Conservation (phyloP, 1,140 invertebrate genomes). For the Leucophenga varia region DNA sequence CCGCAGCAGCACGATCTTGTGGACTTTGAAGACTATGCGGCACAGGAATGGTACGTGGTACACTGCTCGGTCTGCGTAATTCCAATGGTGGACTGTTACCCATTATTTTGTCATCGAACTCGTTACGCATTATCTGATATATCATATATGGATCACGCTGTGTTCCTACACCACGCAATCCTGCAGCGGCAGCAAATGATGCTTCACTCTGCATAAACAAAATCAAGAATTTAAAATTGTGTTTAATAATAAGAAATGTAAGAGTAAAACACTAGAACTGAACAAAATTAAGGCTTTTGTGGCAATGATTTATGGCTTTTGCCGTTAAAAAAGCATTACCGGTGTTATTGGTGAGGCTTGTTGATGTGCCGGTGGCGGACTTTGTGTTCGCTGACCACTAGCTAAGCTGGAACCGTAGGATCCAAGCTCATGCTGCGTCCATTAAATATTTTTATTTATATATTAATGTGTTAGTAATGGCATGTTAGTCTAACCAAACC, state of each 20-base stretch:
- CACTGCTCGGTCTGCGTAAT: conserved; percentile 63
- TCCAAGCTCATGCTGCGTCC: conserved; percentile 59
- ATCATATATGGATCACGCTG: conserved; percentile 58
- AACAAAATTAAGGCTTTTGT: too few species aligned
- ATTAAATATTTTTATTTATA: conserved; percentile 15
- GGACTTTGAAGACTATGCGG: conserved; percentile 67
- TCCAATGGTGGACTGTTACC: conserved; percentile 73
- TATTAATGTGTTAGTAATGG: conserved; percentile 5
- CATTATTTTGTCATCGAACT: conserved; percentile 56
- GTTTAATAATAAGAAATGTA: neutral
- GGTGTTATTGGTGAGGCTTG: conserved; percentile 75
- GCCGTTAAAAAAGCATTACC: conserved; percentile 63
- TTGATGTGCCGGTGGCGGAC: conserved; percentile 78
- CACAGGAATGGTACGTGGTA: conserved; percentile 52
- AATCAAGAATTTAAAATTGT: conserved; percentile 6
- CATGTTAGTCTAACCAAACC: too few species aligned
- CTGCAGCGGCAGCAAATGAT: conserved; percentile 47
- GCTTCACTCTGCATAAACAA: conserved; percentile 64
- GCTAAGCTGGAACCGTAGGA: conserved; percentile 33
- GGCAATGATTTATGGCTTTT: too few species aligned
- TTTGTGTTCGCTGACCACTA: conserved; percentile 59
- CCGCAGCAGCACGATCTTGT: conserved; percentile 76
- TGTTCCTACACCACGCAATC: conserved; percentile 44
- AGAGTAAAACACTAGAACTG: neutral
- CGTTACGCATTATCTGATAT: conserved; percentile 69